Evolutionary conservation across 2,113 vertebrate genomes (phyloP).

Genomic region (Salminus brasiliensis): DNA sequence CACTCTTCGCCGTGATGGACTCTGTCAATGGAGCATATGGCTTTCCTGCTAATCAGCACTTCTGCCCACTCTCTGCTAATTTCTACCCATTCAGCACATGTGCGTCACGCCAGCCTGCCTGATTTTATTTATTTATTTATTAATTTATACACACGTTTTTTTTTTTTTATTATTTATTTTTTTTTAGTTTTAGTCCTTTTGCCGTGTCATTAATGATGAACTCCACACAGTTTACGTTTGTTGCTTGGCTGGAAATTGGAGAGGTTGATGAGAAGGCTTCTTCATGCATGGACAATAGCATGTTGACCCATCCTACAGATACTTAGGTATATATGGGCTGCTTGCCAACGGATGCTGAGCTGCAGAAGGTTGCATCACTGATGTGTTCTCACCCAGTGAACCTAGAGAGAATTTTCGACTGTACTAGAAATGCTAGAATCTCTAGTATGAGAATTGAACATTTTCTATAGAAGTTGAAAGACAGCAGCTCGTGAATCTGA

Average conservation of each 20-base stretch:
- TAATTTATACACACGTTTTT: too few species aligned
- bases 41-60: slow-evolving; percentile 51
- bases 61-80: slow-evolving; percentile 11
- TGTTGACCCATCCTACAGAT: background rate
- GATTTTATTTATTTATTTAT: slow-evolving; percentile 35
- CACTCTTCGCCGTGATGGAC: slow-evolving; percentile 20
- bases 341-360: slow-evolving; percentile 1
- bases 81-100: slow-evolving; percentile 42
- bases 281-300: background rate
- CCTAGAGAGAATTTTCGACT: too few species aligned
- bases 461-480: too few species aligned
- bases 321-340: background rate
- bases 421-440: too few species aligned
- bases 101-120: slow-evolving; percentile 12
- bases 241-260: background rate
- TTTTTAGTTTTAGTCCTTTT: slow-evolving; percentile 21
- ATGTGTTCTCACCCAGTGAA: background rate
- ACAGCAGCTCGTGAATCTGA: too few species aligned
- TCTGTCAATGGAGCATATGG: slow-evolving; percentile 53
- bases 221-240: slow-evolving; percentile 29
- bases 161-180: too few species aligned
- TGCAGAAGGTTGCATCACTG: background rate
- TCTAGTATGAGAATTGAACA: too few species aligned
- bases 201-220: slow-evolving; percentile 17
- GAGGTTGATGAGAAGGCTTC: background rate